phyloP scores from a whole-genome alignment of 1,140 invertebrate genomes.

The Drosophila pruinosa region DNA sequence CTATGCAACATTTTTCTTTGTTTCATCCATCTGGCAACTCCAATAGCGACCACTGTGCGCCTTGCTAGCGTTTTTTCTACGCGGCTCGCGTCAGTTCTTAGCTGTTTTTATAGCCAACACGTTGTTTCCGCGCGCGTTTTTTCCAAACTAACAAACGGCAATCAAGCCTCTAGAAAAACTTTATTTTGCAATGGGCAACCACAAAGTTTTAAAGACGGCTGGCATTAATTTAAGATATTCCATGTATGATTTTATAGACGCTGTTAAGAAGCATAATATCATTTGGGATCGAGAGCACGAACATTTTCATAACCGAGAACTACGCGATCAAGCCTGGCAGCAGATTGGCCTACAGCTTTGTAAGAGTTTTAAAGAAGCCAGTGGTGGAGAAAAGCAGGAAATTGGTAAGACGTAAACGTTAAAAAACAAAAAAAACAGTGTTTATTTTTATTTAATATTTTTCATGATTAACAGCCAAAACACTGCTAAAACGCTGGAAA shows the following conservation, averaged over 20 bases:
- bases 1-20: background rate
- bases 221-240: slow-evolving; percentile 61
- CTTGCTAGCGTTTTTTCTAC: slow-evolving; percentile 41
- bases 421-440: background rate
- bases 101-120: slow-evolving; percentile 44
- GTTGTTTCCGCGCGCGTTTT: slow-evolving; percentile 40
- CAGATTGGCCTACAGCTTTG: slow-evolving; percentile 62
- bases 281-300: slow-evolving; percentile 63
- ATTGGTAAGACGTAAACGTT: slow-evolving; percentile 38
- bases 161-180: slow-evolving; percentile 7
- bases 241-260: slow-evolving; percentile 76
- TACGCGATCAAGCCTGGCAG: slow-evolving; percentile 66
- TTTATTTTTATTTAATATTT: background rate
- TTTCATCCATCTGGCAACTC: slow-evolving; percentile 22
- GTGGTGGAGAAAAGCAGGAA: slow-evolving; percentile 48
- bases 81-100: slow-evolving; percentile 22
- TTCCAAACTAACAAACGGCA: background rate
- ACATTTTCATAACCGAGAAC: slow-evolving; percentile 64
- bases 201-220: slow-evolving; percentile 59
- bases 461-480: slow-evolving; percentile 47
- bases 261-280: slow-evolving; percentile 51
- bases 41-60: slow-evolving; percentile 22
- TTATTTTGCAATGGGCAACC: slow-evolving; percentile 58
- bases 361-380: slow-evolving; percentile 48
- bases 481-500: slow-evolving; percentile 65